These are phyloP conservation scores for Argyresthia albistria DNA, from an alignment of 2,888 invertebrate species.

Conservation along the genomic window DNA sequence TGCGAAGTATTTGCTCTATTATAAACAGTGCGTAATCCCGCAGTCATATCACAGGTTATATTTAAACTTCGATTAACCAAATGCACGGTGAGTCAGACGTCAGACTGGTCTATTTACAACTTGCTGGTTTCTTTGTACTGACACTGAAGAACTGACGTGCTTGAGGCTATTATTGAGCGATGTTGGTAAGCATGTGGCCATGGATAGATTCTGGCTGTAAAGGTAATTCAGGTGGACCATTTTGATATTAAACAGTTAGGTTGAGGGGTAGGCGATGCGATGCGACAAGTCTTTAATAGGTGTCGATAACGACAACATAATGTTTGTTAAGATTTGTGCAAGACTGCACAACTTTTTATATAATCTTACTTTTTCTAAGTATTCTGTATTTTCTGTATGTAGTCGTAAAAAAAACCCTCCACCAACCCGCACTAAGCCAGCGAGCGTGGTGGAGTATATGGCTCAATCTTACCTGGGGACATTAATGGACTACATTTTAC, in stretches of 20 bases:
- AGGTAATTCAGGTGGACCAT: not conserved
- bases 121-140: conserved; percentile 39
- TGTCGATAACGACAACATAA: too few species aligned
- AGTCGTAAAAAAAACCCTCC: too few species aligned
- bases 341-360: too few species aligned
- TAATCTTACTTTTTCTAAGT: too few species aligned
- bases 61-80: conserved; percentile 58
- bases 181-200: not conserved
- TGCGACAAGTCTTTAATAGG: not conserved
- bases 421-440: too few species aligned
- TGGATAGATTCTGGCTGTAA: not conserved
- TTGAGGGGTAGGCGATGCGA: not conserved
- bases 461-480: too few species aligned
- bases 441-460: too few species aligned
- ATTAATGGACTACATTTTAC: too few species aligned
- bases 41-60: too few species aligned
- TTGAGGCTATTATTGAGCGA: not conserved
- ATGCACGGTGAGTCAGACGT: conserved; percentile 50
- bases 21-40: not conserved
- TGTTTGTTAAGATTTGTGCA: too few species aligned
- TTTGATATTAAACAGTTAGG: not conserved
- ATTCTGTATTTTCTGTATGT: too few species aligned
- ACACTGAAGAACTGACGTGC: conserved; percentile 20
- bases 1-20: too few species aligned
- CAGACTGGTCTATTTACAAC: conserved; percentile 44